Base-by-base conservation (phyloP, 2,797 vertebrate genomes). In the Nyctalus aviator region DNA sequence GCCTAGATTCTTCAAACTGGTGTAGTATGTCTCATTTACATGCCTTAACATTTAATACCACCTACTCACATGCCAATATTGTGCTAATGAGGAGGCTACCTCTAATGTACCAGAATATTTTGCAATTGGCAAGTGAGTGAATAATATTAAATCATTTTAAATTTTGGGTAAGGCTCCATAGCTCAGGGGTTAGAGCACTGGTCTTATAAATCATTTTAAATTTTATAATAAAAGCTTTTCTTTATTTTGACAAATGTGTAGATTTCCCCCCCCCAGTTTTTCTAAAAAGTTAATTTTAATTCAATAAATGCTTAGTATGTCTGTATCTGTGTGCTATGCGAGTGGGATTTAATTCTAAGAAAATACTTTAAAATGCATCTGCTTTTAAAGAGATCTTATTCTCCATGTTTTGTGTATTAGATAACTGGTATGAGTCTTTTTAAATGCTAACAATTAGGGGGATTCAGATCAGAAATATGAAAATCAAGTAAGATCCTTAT, bases 171-270 rank as follows among this genome's bases (percentile, higher is more conserved):
- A n/a, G n/a, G n/a, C n/a, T n/a, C n/a, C n/a, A n/a, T n/a, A n/a
- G n/a, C n/a, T n/a, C n/a, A n/a, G n/a, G n/a, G n/a, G n/a, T n/a
- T n/a, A n/a, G n/a, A n/a, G n/a, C n/a, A n/a, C n/a, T n/a, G n/a
- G n/a, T n/a, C n/a, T n/a, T n/a, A n/a, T n/a, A n/a, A n/a, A n/a
- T n/a, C n/a, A n/a, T n/a, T n/a, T 57, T 57, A 57, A 78, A 6
- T 17, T 50, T 95, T 92, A 55, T 55, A 55, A 64, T 77, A 68
- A 41, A n/a, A 68, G 30, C 30, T 69, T 64, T 64, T 77, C 8
- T 85, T 89, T 93, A 77, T 91, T 87, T 96, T 85, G 44, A 90
- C 27, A 93, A 71, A 90, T 76, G 46, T 79, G 18, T 30, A 79
- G 8, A n/a, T 66, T 71, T 79, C 88, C 32, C n/a, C n/a, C n/a